A percentile compares a stretch with the other conserved stretches of the same genome.
Conservation (phyloP, 1,140 invertebrate species). For the Adoxophyes honmai region DNA sequence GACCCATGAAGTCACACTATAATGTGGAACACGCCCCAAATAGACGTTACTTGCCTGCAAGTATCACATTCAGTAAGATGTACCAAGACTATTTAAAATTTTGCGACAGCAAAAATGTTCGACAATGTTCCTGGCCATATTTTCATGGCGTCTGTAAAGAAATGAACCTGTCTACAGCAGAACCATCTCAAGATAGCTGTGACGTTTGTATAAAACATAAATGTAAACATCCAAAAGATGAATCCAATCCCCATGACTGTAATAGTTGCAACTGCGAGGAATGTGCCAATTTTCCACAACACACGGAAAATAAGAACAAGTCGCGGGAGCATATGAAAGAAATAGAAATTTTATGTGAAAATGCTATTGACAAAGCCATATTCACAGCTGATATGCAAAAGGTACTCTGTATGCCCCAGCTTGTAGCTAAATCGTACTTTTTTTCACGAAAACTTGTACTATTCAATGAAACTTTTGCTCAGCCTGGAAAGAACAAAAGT, state of each 20-base stretch:
- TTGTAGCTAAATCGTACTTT: neutral
- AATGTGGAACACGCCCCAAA: conserved; percentile 5
- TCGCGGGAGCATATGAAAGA: neutral
- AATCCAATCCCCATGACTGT: neutral
- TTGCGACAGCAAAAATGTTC: conserved; percentile 15
- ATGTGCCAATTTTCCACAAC: neutral
- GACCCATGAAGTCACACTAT: neutral
- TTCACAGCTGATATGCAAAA: conserved; percentile 29
- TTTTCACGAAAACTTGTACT: conserved; percentile 19
- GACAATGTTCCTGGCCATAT: conserved; percentile 21
- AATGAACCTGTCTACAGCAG: conserved; percentile 22
- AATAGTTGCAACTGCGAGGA: neutral
- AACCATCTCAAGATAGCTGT: conserved; percentile 20
- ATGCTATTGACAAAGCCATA: neutral
- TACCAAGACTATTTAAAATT: neutral
- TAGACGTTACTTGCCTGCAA: neutral
- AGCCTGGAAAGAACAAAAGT: conserved; percentile 19
- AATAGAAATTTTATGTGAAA: neutral
- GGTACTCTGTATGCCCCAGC: conserved; percentile 21
- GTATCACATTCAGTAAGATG: neutral
- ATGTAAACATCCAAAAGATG: neutral
- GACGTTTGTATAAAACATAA: conserved; percentile 22
- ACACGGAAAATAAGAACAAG: neutral
- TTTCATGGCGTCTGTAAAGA: conserved; percentile 21
- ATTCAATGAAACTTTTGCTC: conserved; percentile 23